Conservation (phyloP, 2,888 invertebrate genomes). For the Rhopalosiphum nymphaeae region DNA sequence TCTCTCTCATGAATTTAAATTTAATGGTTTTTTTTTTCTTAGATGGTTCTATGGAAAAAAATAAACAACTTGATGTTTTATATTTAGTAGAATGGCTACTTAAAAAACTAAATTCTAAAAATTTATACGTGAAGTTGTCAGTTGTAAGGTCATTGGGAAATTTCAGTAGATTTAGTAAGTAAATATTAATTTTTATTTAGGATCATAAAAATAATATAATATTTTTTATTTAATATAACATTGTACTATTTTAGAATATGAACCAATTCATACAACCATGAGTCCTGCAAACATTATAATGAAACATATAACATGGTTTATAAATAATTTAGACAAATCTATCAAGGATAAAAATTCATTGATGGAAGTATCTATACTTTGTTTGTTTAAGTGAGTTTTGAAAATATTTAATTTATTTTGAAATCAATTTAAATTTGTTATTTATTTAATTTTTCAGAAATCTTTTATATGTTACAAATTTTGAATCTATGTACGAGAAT, state of each 20-base stretch:
- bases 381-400: constrained; percentile 51
- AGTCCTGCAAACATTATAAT: constrained; percentile 19
- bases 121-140: constrained; percentile 53
- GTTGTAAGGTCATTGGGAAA: constrained; percentile 48
- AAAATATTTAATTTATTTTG: background rate
- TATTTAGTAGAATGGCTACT: constrained; percentile 58
- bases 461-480: constrained; percentile 48
- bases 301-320: constrained; percentile 48
- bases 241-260: constrained; percentile 28
- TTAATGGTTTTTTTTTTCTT: background rate
- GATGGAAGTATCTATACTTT: constrained; percentile 58
- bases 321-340: constrained; percentile 47
- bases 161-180: constrained; percentile 56
- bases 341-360: background rate
- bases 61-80: constrained; percentile 24
- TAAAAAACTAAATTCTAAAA: constrained; percentile 52
- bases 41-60: constrained; percentile 37
- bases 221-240: background rate
- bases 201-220: no score
- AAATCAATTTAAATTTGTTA: background rate
- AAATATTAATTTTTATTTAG: background rate
- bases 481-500: constrained; percentile 40
- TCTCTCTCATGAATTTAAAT: background rate
- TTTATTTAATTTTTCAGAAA: constrained; percentile 40
- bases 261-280: background rate